Base-by-base conservation (phyloP, 1,140 invertebrate species). In the Anastrepha ludens region DNA sequence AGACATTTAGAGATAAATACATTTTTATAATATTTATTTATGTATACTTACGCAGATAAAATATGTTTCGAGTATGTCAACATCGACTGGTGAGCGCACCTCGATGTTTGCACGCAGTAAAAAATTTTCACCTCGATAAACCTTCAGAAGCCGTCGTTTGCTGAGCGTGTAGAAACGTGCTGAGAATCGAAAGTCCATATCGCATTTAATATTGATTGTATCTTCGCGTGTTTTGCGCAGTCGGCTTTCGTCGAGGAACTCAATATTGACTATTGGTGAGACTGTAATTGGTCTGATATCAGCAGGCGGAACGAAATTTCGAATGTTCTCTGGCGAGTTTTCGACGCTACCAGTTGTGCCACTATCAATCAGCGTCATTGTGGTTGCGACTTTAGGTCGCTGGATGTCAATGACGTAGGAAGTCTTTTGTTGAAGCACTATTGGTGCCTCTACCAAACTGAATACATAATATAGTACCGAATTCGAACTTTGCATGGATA, bases 11-110 rank as follows among this genome's bases (percentile, higher is more conserved):
- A 9, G 41, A 59, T 81, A 78, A 29, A 29, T 29, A 29, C 29
- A 29, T 29, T 29, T 29, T 41, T 17, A 74, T 29, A 29, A 41
- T 39, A 50, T n/a, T 55, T 20, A 78, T 20, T 0, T 17, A 55
- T 7, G 3, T 20, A 20, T 29, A 90, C 92, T 91, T 92, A 93
- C 93, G 92, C 92, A 92, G 89, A 93, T 93, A 89, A 93, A 92
- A 89, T 92, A 93, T 67, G 90, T 92, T 55, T 93, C 93, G 86
- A 93, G 88, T 78, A 93, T 93, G 74, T 93, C 93, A 74, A 93
- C 86, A 64, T 93, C 90, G 15, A 90, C 89, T n/a, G 87, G 67
- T 41, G 91, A 87, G 87, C 90, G 55, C 17, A 93, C 90, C 74
- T 93, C 90, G 13, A 91, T 89, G 85, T 92, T 91, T 78, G 91